Evolutionary conservation across 1,140 invertebrate species (phyloP).

Genomic region (Triops cancriformis): DNA sequence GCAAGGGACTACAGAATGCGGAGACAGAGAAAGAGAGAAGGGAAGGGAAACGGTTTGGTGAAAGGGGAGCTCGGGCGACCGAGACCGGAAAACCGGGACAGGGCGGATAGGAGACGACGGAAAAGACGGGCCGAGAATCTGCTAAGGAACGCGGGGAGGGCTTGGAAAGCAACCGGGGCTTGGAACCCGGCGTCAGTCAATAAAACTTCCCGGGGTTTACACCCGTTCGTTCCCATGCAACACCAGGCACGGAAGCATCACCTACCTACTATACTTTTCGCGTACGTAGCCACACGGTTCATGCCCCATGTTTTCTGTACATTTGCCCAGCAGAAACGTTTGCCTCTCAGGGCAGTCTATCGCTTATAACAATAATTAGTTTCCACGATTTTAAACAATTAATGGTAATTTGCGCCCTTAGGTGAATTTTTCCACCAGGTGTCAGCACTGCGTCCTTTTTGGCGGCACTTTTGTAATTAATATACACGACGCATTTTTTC

Average conservation of each 20-base stretch:
- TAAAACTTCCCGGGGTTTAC: not conserved
- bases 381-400: no score
- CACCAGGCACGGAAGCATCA: no score
- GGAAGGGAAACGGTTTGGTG: not conserved
- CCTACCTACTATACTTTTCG: no score
- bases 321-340: no score
- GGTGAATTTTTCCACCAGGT: no score
- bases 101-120: not conserved
- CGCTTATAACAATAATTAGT: no score
- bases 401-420: no score
- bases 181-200: not conserved
- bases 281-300: no score
- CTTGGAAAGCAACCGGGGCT: not conserved
- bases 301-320: no score
- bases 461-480: not conserved
- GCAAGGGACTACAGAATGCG: not conserved
- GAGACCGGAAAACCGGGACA: conserved; percentile 3
- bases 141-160: not conserved
- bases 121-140: not conserved
- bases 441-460: not conserved
- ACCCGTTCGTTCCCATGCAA: not conserved
- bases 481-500: not conserved
- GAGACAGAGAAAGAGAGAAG: not conserved
- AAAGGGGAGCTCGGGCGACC: not conserved
- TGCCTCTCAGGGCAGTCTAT: no score